phyloP scores from a whole-genome alignment of 1,140 invertebrate species.

The Microplitis mediator region DNA sequence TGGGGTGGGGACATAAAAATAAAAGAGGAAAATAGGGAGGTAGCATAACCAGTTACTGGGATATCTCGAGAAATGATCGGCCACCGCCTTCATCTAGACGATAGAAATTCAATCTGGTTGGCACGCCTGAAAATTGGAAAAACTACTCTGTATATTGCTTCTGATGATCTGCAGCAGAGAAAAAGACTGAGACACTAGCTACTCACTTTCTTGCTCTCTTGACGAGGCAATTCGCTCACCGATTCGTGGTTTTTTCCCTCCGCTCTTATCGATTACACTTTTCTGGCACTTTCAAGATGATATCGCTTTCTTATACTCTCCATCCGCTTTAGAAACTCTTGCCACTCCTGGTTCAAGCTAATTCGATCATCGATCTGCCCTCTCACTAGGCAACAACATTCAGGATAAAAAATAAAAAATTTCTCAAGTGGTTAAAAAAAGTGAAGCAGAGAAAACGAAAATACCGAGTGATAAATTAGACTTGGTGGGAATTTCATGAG shows the following conservation, averaged over 20 bases:
- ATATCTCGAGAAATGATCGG: slow-evolving; percentile 51
- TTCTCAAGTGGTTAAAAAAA: background rate
- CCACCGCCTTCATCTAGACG: slow-evolving; percentile 35
- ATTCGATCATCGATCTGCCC: slow-evolving; percentile 23
- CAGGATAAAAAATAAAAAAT: too few relatives aligned
- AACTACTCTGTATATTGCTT: slow-evolving; percentile 31
- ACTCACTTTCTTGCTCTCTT: background rate
- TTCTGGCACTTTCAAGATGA: background rate
- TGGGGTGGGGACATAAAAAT: background rate
- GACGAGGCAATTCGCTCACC: slow-evolving; percentile 25
- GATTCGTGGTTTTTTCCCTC: slow-evolving; percentile 31
- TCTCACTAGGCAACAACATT: background rate
- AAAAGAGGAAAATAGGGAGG: slow-evolving; percentile 37
- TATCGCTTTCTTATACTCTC: slow-evolving; percentile 7
- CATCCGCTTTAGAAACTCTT: background rate
- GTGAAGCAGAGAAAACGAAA: background rate
- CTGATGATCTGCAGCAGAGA: slow-evolving; percentile 30
- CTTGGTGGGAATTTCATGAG: background rate
- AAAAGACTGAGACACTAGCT: slow-evolving; percentile 21
- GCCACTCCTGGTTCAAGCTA: slow-evolving; percentile 2
- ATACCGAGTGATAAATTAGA: background rate
- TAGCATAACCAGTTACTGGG: slow-evolving; percentile 47
- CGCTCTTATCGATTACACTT: slow-evolving; percentile 9
- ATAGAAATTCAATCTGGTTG: slow-evolving; percentile 57
- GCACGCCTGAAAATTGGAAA: slow-evolving; percentile 51